These are phyloP conservation scores for Cheirogaleus medius DNA, from an alignment of 2,113 vertebrate genomes.

Conservation along the genomic window DNA sequence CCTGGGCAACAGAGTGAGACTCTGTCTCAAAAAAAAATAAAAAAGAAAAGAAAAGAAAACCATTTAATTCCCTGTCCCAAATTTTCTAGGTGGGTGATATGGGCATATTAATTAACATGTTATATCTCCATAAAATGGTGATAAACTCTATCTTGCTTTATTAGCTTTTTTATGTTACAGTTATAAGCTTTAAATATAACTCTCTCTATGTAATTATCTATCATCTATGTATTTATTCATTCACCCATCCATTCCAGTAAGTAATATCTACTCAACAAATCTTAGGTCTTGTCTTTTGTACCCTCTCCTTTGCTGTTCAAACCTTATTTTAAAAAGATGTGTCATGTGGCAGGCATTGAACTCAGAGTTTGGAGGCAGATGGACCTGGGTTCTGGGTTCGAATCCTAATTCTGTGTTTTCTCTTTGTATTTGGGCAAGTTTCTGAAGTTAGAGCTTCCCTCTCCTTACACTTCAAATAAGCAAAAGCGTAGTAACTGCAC, in stretches of 20 bases:
- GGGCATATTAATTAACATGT: not conserved
- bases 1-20: too few species aligned
- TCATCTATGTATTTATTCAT: not conserved
- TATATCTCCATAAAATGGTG: not conserved
- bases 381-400: not conserved
- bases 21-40: too few species aligned
- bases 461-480: not conserved
- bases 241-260: not conserved
- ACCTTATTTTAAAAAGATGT: conserved; percentile 4
- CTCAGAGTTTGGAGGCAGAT: not conserved
- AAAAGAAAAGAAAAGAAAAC: not conserved
- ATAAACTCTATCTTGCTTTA: not conserved
- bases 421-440: not conserved
- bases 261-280: not conserved
- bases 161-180: not conserved
- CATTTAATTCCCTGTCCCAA: not conserved
- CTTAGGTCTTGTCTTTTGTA: not conserved
- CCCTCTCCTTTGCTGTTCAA: not conserved
- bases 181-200: not conserved
- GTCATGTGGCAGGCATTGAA: not conserved
- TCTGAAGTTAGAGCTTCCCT: not conserved
- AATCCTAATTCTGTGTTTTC: not conserved
- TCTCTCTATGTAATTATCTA: not conserved
- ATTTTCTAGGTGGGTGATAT: conserved; percentile 15
- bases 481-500: not conserved